Base-by-base conservation (phyloP, 2,797 vertebrate genomes). In the Pelodytes ibericus region DNA sequence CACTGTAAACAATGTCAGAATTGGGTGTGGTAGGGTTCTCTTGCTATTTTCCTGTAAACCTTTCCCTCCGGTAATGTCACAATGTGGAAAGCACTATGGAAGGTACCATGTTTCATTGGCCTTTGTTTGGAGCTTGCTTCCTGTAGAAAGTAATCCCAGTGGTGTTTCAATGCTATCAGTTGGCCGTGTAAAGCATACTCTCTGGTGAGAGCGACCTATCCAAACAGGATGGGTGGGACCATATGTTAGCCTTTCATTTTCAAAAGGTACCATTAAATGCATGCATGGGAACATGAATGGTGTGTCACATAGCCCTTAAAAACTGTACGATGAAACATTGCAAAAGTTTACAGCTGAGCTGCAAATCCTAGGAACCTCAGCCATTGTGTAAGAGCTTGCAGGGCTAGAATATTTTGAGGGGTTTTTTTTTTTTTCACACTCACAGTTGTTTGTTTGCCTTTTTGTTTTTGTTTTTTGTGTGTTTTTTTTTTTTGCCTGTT, bases 191-290 rank as follows among this genome's bases (percentile, higher is more conserved):
- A 47, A 61, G 30, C 39, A 27, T 53, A 24, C 49, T 53, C n/a
- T 24, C 49, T 29, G 3, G 27, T 22, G 7, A 16, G 8, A 62
- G 30, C 9, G n/a, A 29, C 10, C 41, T 51, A 16, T 53, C 41
- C 26, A 67, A 69, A 56, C 41, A 61, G 74, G 41, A 75, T 51
- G 64, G 74, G 65, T 29, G 74, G 36, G 24, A 47, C 26, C 73
- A 51, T 26, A 60, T 30, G 26, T n/a, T 15, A 5, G 11, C 30
- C 22, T 69, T 53, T 69, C 26, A 56, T 69, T 24, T 69, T 33
- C 18, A 33, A 10, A 18, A 51, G 44, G 18, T n/a, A 18, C 9
- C 7, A 9, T 53, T 33, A 31, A 33, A 27, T 16, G 64, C 10
- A 20, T 16, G 64, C 27, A 26, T 67, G 47, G 66, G 66, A 69